phyloP scores from a whole-genome alignment of 2,797 vertebrate genomes.

The Buceros bicornis region DNA sequence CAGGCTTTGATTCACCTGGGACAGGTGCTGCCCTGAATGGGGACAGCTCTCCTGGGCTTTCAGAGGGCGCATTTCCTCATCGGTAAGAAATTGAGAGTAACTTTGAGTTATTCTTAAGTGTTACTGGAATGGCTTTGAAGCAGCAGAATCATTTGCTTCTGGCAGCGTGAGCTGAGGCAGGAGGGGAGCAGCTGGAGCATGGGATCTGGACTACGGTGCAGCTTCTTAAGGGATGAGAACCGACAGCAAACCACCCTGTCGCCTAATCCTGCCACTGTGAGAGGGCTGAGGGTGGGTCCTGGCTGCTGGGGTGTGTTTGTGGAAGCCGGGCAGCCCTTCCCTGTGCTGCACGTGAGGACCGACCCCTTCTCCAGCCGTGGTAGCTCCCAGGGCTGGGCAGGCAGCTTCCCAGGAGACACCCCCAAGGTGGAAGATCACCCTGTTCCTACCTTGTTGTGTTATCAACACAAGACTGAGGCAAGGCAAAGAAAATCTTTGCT shows the following conservation, averaged over 20 bases:
- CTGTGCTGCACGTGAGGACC: accelerated
- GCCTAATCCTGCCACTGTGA: not conserved
- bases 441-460: not conserved
- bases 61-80: not conserved
- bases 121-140: not conserved
- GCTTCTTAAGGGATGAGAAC: not conserved
- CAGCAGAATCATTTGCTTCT: not conserved
- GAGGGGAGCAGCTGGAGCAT: not conserved
- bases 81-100: not conserved
- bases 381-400: not conserved
- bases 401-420: not conserved
- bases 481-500: not conserved
- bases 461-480: not conserved
- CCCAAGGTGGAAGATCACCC: not conserved
- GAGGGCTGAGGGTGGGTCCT: not conserved
- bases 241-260: not conserved
- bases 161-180: not conserved
- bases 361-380: not conserved
- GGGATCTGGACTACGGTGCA: not conserved
- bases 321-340: not conserved
- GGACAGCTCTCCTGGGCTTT: not conserved
- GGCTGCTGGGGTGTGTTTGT: not conserved
- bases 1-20: not conserved
- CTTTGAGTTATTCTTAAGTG: not conserved
- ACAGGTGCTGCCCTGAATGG: not conserved